Percentiles rank a stretch among this genome's conserved stretches.
phyloP scores from a whole-genome alignment of 2,888 invertebrate species.

The Ptychoptera albimana region DNA sequence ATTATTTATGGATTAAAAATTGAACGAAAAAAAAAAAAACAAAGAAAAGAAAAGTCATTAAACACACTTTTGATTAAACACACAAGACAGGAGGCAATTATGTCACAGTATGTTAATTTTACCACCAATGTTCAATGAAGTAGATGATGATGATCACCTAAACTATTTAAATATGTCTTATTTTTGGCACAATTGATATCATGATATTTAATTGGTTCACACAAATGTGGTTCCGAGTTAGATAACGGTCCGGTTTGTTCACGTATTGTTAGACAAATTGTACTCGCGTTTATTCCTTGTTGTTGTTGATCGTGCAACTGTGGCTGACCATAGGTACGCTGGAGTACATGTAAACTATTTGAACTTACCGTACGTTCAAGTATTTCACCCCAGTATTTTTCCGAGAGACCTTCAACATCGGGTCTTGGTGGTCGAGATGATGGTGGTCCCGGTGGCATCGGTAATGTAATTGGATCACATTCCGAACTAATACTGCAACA shows the following conservation, averaged over 20 bases:
- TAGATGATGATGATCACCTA: too few species aligned
- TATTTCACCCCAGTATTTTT: constrained; percentile 63
- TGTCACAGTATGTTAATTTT: too few species aligned
- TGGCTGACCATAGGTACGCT: constrained; percentile 27
- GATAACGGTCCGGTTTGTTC: constrained; percentile 17
- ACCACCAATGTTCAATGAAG: too few species aligned
- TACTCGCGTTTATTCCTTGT: constrained; percentile 27
- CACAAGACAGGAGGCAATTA: too few species aligned
- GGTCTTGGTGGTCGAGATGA: constrained; percentile 29
- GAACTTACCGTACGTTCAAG: constrained; percentile 62
- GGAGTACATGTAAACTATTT: constrained; percentile 54
- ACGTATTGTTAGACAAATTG: constrained; percentile 20
- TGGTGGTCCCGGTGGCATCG: constrained; percentile 29
- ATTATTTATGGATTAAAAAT: too few species aligned
- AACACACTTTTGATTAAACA: too few species aligned
- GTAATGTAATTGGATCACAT: constrained; percentile 28
- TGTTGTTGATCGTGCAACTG: constrained; percentile 17
- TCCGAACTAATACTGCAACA: constrained; percentile 26
- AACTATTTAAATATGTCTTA: constrained; percentile 14
- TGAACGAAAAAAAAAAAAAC: too few species aligned
- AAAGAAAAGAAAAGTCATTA: too few species aligned
- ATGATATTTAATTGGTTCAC: constrained; percentile 27
- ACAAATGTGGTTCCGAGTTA: constrained; percentile 27
- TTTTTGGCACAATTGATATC: constrained; percentile 29
- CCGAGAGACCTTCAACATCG: constrained; percentile 49